phyloP scores from a whole-genome alignment of 2,888 invertebrate species.

The Julus scanicus region DNA sequence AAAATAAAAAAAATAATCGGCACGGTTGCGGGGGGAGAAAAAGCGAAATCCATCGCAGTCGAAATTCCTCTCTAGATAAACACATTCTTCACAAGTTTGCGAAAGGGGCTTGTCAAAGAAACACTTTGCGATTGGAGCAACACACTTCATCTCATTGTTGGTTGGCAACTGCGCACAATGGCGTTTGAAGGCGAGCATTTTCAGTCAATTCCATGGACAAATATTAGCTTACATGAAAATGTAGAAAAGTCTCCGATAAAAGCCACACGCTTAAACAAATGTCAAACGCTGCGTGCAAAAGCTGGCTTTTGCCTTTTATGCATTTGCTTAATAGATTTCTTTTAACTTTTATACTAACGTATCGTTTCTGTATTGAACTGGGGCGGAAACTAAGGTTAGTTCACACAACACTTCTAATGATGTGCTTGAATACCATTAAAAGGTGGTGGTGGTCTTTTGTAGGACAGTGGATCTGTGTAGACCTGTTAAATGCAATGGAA shows the following conservation, averaged over 20 bases:
- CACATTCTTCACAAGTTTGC: conserved; percentile 19
- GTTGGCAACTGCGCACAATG: background rate
- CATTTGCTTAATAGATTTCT: conserved; percentile 10
- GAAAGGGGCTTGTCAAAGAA: conserved; percentile 34
- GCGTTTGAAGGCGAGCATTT: background rate
- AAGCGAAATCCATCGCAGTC: conserved; percentile 7
- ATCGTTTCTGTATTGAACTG: background rate
- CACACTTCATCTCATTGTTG: conserved; percentile 6
- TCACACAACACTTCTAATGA: background rate
- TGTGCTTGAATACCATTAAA: background rate
- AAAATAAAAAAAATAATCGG: conserved; percentile 47
- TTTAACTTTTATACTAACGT: background rate
- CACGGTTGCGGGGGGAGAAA: background rate
- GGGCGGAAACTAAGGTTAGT: background rate
- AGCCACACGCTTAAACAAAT: conserved; percentile 44
- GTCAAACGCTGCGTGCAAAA: background rate
- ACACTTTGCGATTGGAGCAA: conserved; percentile 34
- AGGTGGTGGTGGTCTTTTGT: background rate
- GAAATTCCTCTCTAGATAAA: conserved; percentile 43
- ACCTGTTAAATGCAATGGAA: too few species aligned
- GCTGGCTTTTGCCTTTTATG: background rate
- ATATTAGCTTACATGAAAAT: conserved; percentile 47
- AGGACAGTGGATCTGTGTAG: too few species aligned
- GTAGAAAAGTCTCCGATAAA: conserved; percentile 24
- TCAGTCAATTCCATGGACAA: conserved; percentile 43